Evolutionary conservation across 2,113 vertebrate genomes (phyloP).

Genomic region (Corydoras maculifer): DNA sequence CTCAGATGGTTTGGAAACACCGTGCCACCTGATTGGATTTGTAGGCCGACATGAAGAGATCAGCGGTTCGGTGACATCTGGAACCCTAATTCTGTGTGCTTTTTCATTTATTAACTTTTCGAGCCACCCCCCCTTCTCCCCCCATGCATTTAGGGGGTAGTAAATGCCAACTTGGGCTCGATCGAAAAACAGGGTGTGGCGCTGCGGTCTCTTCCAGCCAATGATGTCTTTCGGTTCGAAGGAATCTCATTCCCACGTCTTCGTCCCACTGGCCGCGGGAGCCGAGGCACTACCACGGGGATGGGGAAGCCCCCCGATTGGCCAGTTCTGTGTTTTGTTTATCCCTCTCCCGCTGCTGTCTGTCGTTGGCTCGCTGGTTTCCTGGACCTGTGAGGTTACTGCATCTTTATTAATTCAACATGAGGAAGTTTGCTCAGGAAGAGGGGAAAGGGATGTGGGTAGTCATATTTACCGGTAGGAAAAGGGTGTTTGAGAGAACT

Average conservation of each 20-base stretch:
- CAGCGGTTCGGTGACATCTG: slow-evolving; percentile 4
- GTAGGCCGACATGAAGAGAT: background rate
- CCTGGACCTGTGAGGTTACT: slow-evolving; percentile 33
- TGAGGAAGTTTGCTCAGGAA: slow-evolving; percentile 53
- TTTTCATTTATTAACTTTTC: slow-evolving; percentile 30
- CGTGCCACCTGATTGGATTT: slow-evolving; percentile 16
- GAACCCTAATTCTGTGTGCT: slow-evolving; percentile 10
- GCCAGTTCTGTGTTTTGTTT: slow-evolving; percentile 42
- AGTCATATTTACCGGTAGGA: slow-evolving; percentile 44
- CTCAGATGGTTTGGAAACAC: slow-evolving; percentile 1
- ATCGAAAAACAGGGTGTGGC: slow-evolving; percentile 7
- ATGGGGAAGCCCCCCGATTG: slow-evolving; percentile 25
- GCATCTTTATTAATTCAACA: slow-evolving; percentile 54
- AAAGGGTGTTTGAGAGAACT: slow-evolving; percentile 50
- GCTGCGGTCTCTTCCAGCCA: background rate
- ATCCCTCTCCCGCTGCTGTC: slow-evolving; percentile 27
- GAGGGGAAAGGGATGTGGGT: slow-evolving; percentile 49
- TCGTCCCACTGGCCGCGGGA: slow-evolving; percentile 11
- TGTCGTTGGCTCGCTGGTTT: slow-evolving; percentile 40
- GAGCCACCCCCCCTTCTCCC: slow-evolving; percentile 8
- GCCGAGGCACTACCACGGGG: slow-evolving; percentile 21
- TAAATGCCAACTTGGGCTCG: slow-evolving; percentile 15
- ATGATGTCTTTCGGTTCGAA: slow-evolving; percentile 6
- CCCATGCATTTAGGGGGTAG: slow-evolving; percentile 4
- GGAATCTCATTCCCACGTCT: slow-evolving; percentile 15